A percentile compares a stretch with the other conserved stretches of the same genome.
These are phyloP conservation scores for Phallusia fumigata DNA, from an alignment of 23 tunicate genomes.

Conservation along the genomic window DNA sequence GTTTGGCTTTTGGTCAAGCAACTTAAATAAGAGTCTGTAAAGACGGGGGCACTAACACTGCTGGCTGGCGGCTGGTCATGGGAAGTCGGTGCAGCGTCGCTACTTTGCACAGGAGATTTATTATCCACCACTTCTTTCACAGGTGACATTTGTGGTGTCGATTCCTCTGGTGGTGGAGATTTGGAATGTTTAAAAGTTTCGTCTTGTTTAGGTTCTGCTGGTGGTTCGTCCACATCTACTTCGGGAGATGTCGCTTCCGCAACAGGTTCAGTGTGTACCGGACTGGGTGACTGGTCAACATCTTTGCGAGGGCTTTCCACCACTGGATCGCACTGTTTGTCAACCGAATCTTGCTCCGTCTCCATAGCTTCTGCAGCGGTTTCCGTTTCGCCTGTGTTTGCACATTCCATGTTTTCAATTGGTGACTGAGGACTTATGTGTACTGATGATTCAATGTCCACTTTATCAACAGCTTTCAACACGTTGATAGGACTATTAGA, in stretches of 20 bases:
- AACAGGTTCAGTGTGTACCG: not conserved
- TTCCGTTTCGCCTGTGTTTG: not conserved
- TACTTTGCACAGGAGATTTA: not conserved
- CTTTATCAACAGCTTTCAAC: too few species aligned
- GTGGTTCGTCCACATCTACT: not conserved
- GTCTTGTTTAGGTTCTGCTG: not conserved
- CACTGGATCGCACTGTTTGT: not conserved
- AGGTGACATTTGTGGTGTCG: not conserved
- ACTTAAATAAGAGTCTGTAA: slow-evolving; percentile 5
- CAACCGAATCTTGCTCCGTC: not conserved
- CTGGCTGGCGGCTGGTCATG: not conserved
- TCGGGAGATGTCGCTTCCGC: not conserved
- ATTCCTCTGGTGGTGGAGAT: not conserved
- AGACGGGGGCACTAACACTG: not conserved
- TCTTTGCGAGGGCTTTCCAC: not conserved
- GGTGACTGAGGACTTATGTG: not conserved
- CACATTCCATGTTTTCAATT: not conserved
- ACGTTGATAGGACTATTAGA: too few species aligned
- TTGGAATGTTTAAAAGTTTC: not conserved
- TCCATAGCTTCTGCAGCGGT: not conserved
- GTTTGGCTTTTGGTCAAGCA: not conserved
- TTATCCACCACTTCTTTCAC: not conserved
- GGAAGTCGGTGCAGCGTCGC: not conserved
- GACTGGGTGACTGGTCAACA: not conserved
- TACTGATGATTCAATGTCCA: not conserved